Evolutionary conservation across 1,140 invertebrate genomes (phyloP), one percentile per base, ranked within the genome.

Genomic region (Neodiprion pinetum): DNA sequence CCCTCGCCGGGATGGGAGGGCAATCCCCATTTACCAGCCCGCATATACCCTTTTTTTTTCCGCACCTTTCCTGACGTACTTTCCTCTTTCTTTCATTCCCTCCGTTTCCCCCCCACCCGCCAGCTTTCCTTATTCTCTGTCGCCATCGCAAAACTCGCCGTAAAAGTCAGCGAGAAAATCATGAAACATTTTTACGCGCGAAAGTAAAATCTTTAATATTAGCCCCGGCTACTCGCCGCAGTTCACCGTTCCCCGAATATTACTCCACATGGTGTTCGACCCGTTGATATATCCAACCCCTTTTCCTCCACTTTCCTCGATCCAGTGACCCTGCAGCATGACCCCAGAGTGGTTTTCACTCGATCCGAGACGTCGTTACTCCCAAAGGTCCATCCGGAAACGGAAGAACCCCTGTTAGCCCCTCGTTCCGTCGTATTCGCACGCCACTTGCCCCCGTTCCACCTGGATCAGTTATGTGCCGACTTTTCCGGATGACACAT

Each of bases 341-440:
- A 17, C 53, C n/a, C 11, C 0, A 5, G 53, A 61, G 53, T 61
- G 53, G 53, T 61, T 61, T 61, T n/a, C 53, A 61, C 53, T 61
- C 53, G 53, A 61, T 61, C n/a, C 53, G 53, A 61, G 53, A 61
- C 9, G 53, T 61, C 53, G n/a, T 61, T 61, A 14, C 53, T 61
- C 53, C 11, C n/a, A 61, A 61, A 61, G 11, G 53, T 61, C 53
- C 8, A 61, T 9, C 53, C 53, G 53, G 53, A 61, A 61, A 61
- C 53, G 53, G 53, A 61, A 61, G 11, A 14, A 61, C 53, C 53
- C 53, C 53, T 61, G 53, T 61, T 61, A 61, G n/a, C 53, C 53
- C 53, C 53, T 61, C 53, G 53, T 61, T 61, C 53, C 53, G n/a
- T 61, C 11, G 11, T 28, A 28, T n/a, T 61, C 53, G 53, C n/a